Conservation (phyloP, 1,140 invertebrate species). For the Drosophila nigromelanica region DNA sequence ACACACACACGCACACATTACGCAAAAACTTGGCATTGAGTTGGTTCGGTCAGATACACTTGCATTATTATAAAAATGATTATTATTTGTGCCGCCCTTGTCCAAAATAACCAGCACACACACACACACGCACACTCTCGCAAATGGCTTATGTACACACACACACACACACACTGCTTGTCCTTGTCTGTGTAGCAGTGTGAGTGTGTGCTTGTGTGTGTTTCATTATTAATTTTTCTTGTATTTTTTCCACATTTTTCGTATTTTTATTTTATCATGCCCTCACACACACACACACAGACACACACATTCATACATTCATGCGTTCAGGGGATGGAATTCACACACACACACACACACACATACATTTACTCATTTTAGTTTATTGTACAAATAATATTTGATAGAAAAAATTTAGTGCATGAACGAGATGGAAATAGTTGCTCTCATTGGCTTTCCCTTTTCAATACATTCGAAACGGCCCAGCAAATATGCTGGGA, state of each 20-base stretch:
- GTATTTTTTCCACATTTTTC: conserved; percentile 77
- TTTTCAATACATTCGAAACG: conserved; percentile 18
- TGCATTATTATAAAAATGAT: conserved; percentile 82
- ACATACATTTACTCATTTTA: conserved; percentile 48
- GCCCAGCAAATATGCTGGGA: neutral
- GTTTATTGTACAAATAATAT: conserved; percentile 81
- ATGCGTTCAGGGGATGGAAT: conserved; percentile 61
- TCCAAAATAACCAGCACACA: conserved; percentile 20
- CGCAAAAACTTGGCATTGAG: conserved; percentile 47
- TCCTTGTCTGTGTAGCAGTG: conserved; percentile 57
- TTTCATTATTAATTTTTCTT: conserved; percentile 82
- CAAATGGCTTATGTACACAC: conserved; percentile 44
- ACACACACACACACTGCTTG: conserved; percentile 45
- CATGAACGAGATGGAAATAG: conserved; percentile 62
- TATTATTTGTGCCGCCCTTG: conserved; percentile 63
- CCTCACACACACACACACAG: conserved; percentile 45
- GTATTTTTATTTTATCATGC: conserved; percentile 80
- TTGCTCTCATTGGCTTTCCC: conserved; percentile 47
- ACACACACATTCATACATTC: conserved; percentile 33
- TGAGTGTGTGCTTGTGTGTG: conserved; percentile 55
- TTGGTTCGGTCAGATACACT: conserved; percentile 61
- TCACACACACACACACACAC: conserved; percentile 46
- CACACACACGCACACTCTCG: conserved; percentile 15
- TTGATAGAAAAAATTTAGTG: conserved; percentile 75
- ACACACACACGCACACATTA: conserved; percentile 9